Percentiles rank a stretch among this genome's conserved stretches.
Conservation (phyloP, 2,888 invertebrate species). For the Callimorpha dominula region DNA sequence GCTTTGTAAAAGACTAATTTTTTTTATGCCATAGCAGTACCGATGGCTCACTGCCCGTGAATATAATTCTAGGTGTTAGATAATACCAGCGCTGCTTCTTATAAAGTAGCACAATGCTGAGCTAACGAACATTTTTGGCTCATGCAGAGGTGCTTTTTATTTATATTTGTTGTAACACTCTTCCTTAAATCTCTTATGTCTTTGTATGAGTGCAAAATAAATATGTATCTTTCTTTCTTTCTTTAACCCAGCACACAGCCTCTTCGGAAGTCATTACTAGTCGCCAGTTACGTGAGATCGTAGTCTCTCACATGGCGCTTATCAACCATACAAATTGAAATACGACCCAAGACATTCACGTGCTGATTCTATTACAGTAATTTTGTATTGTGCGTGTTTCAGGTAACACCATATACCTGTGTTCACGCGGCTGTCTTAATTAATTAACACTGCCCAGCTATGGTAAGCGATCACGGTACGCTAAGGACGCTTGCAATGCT, state of each 20-base stretch:
- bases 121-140: no score
- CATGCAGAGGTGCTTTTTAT: no score
- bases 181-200: no score
- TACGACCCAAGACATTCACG: not conserved
- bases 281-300: not conserved
- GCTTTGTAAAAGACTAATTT: not conserved
- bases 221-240: no score
- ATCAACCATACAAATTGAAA: not conserved
- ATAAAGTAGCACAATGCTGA: no score
- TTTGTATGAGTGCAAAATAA: no score
- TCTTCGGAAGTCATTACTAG: not conserved
- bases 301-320: not conserved
- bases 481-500: no score
- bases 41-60: no score
- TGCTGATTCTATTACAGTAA: not conserved
- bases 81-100: no score
- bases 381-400: not conserved
- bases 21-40: not conserved
- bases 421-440: not conserved
- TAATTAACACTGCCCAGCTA: not conserved
- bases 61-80: no score
- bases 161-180: no score
- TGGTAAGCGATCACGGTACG: no score
- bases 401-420: not conserved
- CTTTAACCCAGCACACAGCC: not conserved